A percentile compares a stretch with the other conserved stretches of the same genome.
Conservation (phyloP, 2,113 vertebrate species). For the Deroptyus accipitrinus region DNA sequence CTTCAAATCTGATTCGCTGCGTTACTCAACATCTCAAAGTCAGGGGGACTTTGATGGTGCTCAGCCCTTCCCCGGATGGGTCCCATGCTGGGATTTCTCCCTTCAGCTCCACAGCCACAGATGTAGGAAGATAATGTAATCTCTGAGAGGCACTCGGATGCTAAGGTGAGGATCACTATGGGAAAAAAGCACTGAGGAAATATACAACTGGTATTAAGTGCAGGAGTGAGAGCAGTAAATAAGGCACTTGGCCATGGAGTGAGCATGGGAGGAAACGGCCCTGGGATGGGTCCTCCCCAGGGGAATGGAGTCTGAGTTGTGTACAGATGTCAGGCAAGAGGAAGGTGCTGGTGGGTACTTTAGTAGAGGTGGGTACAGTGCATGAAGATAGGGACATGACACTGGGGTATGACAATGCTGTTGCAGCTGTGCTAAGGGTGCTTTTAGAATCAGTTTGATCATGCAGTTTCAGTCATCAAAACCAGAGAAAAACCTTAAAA, state of each 20-base stretch:
- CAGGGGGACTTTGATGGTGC: neutral
- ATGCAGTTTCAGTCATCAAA: neutral
- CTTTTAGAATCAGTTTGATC: neutral
- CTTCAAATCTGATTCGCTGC: neutral
- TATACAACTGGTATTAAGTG: neutral
- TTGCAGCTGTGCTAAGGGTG: neutral
- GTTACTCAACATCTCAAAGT: constrained; percentile 4
- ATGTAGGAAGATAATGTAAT: neutral
- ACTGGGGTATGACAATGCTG: neutral
- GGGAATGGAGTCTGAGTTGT: neutral
- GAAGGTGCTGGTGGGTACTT: neutral
- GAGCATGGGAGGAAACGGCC: neutral
- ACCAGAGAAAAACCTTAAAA: neutral
- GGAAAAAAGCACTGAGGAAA: neutral
- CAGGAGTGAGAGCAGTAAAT: neutral
- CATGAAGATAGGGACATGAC: neutral
- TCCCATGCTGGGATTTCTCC: neutral
- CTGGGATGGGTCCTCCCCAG: neutral
- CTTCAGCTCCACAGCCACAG: neutral
- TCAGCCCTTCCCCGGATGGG: neutral
- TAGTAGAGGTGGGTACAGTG: neutral
- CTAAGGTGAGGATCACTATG: neutral
- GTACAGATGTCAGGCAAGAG: neutral
- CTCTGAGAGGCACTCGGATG: neutral
- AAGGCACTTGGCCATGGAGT: neutral